Conservation (phyloP, 2,797 vertebrate genomes). For the Malacoctenus gilli region DNA sequence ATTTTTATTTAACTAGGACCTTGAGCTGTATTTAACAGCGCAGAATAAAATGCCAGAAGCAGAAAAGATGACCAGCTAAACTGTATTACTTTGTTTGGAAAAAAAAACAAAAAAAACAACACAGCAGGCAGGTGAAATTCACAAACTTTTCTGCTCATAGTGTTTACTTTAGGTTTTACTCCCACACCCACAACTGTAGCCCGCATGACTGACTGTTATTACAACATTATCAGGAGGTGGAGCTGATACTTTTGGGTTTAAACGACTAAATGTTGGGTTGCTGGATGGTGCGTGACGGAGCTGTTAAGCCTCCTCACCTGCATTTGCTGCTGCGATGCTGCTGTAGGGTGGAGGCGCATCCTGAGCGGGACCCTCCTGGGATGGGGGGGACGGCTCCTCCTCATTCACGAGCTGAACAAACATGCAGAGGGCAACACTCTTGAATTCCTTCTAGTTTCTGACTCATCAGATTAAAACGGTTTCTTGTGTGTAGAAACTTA, state of each 20-base stretch:
- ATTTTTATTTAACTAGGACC: too few relatives aligned
- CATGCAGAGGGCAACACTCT: too few relatives aligned
- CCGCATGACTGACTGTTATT: background rate
- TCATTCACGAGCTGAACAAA: slow-evolving; percentile 91
- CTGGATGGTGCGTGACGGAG: background rate
- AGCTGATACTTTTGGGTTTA: background rate
- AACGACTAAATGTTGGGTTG: background rate
- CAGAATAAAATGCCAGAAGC: too few relatives aligned
- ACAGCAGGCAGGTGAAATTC: too few relatives aligned
- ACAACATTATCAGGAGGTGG: background rate
- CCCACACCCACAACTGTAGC: background rate
- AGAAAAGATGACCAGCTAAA: too few relatives aligned
- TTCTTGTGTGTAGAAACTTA: too few relatives aligned
- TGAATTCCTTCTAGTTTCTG: too few relatives aligned
- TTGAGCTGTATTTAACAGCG: too few relatives aligned
- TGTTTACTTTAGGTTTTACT: background rate
- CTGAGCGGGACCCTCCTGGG: slow-evolving; percentile 70
- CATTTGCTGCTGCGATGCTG: slow-evolving; percentile 87
- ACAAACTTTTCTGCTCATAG: too few relatives aligned
- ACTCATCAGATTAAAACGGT: too few relatives aligned
- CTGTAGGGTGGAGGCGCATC: slow-evolving; percentile 95
- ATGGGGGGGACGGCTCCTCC: slow-evolving; percentile 84
- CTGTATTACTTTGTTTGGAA: too few relatives aligned
- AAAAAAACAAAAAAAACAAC: background rate
- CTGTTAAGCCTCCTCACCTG: slow-evolving; percentile 78